Percentiles rank a stretch among this genome's conserved stretches.
Conservation (phyloP, 2,113 vertebrate genomes). For the Crotalus viridis region DNA sequence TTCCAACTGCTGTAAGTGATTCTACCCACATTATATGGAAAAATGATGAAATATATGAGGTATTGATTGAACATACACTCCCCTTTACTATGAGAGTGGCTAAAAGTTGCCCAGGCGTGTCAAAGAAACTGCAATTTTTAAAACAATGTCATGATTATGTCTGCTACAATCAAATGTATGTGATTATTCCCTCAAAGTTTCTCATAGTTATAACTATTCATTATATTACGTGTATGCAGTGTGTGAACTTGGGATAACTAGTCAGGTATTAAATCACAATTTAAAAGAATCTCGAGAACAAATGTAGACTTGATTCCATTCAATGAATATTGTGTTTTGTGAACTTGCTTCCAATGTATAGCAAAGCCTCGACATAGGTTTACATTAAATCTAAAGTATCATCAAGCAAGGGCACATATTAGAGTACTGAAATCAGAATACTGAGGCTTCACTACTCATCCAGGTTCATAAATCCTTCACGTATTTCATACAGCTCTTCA, state of each 20-base stretch:
- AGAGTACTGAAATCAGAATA: neutral
- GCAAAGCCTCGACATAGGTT: neutral
- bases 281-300: neutral
- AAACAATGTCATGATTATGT: neutral
- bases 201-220: neutral
- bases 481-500: fast-evolving
- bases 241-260: neutral
- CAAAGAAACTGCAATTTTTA: neutral
- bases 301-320: neutral
- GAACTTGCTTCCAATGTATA: neutral
- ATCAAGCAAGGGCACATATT: neutral
- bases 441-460: fast-evolving
- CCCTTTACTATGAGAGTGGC: neutral
- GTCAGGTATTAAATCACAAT: neutral
- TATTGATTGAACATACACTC: neutral
- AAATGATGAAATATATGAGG: neutral
- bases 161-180: neutral
- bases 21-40: neutral
- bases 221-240: neutral
- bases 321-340: neutral
- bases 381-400: neutral
- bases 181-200: neutral
- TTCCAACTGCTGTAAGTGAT: neutral
- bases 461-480: neutral
- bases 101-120: neutral